Evolutionary conservation across 2,797 vertebrate genomes (phyloP).

Genomic region (Syngnathus rostellatus): DNA sequence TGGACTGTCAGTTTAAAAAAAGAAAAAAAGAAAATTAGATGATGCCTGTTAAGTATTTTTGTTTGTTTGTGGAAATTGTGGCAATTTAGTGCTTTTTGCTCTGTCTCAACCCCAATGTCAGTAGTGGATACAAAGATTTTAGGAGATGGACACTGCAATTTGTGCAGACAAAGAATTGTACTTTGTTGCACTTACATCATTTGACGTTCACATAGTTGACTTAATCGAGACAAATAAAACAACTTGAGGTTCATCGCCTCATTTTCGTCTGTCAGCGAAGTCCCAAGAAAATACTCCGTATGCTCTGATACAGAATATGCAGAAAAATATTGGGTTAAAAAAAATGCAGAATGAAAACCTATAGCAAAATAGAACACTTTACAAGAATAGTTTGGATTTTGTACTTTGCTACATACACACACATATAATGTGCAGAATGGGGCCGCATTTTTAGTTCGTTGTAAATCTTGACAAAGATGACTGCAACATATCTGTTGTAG

Average conservation of each 20-base stretch:
- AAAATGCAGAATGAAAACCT: too few species aligned
- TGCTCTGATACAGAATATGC: conserved; percentile 19
- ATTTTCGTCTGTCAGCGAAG: conserved; percentile 17
- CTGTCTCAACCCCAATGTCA: background rate
- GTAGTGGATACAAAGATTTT: background rate
- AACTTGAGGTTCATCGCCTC: background rate
- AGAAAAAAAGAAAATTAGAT: too few species aligned
- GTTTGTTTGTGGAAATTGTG: too few species aligned
- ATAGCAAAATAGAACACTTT: conserved; percentile 31
- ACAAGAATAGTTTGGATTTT: conserved; percentile 38
- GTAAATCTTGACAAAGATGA: conserved; percentile 46
- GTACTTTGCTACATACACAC: background rate
- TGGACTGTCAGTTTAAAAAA: too few species aligned
- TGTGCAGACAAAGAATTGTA: background rate
- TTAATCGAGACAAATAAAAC: background rate
- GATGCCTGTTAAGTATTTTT: too few species aligned
- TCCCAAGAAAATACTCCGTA: conserved; percentile 21
- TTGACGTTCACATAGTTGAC: background rate
- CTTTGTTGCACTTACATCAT: background rate
- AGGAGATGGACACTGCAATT: background rate
- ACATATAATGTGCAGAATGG: conserved; percentile 16
- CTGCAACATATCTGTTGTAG: conserved; percentile 36
- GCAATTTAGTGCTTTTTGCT: background rate
- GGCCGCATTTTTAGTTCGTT: conserved; percentile 34
- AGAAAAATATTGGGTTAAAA: too few species aligned